Conservation (phyloP, 2,797 vertebrate species). For the Pseudopleuronectes americanus region DNA sequence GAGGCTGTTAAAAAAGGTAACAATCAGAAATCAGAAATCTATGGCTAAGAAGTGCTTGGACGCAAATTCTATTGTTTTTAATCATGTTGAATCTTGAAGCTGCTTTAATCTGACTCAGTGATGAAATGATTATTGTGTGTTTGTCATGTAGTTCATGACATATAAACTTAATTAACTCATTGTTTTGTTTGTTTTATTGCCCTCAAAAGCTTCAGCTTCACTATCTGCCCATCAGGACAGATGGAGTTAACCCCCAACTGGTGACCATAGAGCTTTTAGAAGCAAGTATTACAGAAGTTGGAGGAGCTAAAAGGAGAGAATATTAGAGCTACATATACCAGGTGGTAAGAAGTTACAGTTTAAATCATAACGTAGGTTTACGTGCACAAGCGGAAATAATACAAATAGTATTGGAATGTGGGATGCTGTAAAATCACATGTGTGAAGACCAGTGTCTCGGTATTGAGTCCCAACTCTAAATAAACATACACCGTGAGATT, state of each 20-base stretch:
- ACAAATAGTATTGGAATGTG: not conserved
- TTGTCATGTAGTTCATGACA: too few species aligned
- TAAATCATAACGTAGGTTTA: too few species aligned
- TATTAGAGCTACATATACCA: too few species aligned
- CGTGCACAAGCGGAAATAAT: not conserved
- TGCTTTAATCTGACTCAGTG: not conserved
- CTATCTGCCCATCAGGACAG: not conserved
- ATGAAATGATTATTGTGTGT: too few species aligned
- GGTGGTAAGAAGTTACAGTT: too few species aligned
- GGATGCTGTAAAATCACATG: too few species aligned
- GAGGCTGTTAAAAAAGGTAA: constrained; percentile 4
- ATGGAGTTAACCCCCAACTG: not conserved
- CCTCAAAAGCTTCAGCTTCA: not conserved
- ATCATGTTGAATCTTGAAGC: not conserved
- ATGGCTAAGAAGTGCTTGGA: not conserved
- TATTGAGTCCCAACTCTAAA: not conserved
- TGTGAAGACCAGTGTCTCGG: not conserved
- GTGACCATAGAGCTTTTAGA: not conserved
- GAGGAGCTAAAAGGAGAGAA: not conserved
- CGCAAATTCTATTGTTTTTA: not conserved
- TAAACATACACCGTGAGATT: not conserved
- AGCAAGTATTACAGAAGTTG: not conserved
- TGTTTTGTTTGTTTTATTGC: too few species aligned
- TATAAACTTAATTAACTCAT: too few species aligned
- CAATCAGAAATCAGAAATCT: not conserved